Conservation (phyloP, 2,888 invertebrate species). For the Alviniconcha strummeri region DNA sequence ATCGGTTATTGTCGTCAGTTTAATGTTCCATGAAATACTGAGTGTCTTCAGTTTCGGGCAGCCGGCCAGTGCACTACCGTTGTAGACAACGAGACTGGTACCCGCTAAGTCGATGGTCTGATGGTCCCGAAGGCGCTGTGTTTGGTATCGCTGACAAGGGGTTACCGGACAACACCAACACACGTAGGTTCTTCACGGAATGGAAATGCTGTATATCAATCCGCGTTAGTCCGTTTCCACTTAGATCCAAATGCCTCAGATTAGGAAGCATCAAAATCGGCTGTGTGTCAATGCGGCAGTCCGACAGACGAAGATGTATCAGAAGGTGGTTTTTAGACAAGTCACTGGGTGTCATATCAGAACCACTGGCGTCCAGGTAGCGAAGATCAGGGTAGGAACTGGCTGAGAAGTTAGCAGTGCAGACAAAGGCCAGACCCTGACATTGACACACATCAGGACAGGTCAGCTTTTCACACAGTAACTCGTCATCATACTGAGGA, state of each 20-base stretch:
- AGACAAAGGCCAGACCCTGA: neutral
- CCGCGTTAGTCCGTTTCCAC: neutral
- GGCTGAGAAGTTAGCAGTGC: neutral
- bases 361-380: neutral
- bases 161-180: neutral
- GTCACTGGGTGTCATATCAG: neutral
- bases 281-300: neutral
- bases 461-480: neutral
- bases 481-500: neutral
- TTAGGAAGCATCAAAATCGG: neutral
- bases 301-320: neutral
- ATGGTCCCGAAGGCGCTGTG: too few species aligned
- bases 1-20: neutral
- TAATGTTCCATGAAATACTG: neutral
- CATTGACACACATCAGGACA: neutral
- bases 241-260: neutral
- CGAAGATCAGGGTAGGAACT: neutral
- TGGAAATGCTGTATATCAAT: neutral
- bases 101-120: too few species aligned
- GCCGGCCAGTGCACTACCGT: too few species aligned
- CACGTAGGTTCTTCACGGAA: neutral
- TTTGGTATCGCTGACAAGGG: neutral
- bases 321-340: neutral
- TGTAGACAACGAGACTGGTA: too few species aligned
- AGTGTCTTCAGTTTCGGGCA: neutral